phyloP scores from a whole-genome alignment of 2,797 vertebrate genomes.

The Protosalanx chinensis region DNA sequence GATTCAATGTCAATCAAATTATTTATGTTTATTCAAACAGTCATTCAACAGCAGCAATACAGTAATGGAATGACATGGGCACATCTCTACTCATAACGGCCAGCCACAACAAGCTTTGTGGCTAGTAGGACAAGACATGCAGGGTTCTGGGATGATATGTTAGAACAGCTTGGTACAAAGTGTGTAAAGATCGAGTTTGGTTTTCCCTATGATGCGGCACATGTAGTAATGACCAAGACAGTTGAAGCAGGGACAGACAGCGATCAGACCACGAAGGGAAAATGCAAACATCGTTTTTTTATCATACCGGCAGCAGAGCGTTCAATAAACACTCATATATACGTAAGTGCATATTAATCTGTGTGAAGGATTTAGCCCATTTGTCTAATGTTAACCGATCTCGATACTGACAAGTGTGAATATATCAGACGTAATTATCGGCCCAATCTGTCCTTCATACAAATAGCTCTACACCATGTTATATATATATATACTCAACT shows the following conservation, averaged over 20 bases:
- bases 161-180: neutral
- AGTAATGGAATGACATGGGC: neutral
- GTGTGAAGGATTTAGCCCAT: neutral
- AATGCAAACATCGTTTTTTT: neutral
- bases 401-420: too few relatives aligned
- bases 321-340: neutral
- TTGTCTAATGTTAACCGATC: too few relatives aligned
- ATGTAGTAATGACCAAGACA: neutral
- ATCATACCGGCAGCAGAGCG: constrained; percentile 2
- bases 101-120: neutral
- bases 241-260: neutral
- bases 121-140: constrained; percentile 1
- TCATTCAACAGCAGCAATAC: neutral
- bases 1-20: neutral
- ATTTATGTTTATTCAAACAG: constrained; percentile 11
- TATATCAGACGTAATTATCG: too few relatives aligned
- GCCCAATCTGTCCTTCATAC: too few relatives aligned
- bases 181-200: neutral
- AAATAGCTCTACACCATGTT: too few relatives aligned
- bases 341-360: neutral
- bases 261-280: neutral
- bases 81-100: constrained; percentile 1
- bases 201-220: neutral
- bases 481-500: too few relatives aligned
- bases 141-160: constrained; percentile 4